Conservation (phyloP, 2,888 invertebrate species). For the Macrophya annulata region DNA sequence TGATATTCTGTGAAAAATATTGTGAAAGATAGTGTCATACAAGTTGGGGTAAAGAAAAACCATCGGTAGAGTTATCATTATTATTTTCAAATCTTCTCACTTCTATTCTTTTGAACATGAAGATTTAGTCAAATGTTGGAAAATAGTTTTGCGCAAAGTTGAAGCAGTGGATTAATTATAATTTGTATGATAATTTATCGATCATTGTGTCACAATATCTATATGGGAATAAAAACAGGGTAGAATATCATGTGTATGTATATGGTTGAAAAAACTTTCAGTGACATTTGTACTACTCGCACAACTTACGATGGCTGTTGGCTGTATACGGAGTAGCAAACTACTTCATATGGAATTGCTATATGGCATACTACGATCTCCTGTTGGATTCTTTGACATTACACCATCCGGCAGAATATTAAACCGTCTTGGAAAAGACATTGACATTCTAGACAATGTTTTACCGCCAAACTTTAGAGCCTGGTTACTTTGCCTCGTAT, state of each 20-base stretch:
- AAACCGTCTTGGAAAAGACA: slow-evolving; percentile 89
- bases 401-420: slow-evolving; percentile 90
- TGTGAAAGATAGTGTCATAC: not conserved
- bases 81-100: not conserved
- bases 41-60: not conserved
- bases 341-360: slow-evolving; percentile 86
- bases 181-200: slow-evolving; percentile 4
- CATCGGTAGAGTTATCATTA: not conserved
- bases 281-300: slow-evolving; percentile 74
- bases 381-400: slow-evolving; percentile 89
- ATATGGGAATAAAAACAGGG: not conserved
- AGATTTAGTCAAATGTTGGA: not conserved
- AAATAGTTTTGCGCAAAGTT: not conserved
- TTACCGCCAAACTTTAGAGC: slow-evolving; percentile 87
- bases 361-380: slow-evolving; percentile 85
- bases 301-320: slow-evolving; percentile 74
- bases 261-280: slow-evolving; percentile 67
- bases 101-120: not conserved
- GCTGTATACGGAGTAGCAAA: slow-evolving; percentile 77
- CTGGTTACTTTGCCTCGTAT: slow-evolving; percentile 81
- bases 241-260: slow-evolving; percentile 43
- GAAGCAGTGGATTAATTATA: not conserved
- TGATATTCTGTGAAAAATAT: slow-evolving; percentile 8
- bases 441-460: slow-evolving; percentile 87
- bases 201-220: not conserved